Percentiles rank a stretch among this genome's conserved stretches.
Conservation (phyloP, 2,888 invertebrate genomes). For the Thymelicus acteon region DNA sequence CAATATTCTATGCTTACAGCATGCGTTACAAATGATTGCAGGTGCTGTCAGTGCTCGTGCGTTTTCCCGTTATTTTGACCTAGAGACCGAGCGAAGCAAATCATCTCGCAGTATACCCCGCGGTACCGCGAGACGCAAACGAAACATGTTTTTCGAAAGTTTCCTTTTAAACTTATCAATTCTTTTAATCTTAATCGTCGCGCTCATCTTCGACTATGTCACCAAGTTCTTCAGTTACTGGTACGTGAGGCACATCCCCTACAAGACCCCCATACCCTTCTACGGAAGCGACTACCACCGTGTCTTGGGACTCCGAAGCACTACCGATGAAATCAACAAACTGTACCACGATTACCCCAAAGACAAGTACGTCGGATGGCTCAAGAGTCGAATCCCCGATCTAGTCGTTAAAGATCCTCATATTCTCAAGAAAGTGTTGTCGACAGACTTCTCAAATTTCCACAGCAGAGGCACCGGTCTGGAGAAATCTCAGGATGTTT, state of each 20-base stretch:
- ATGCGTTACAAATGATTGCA: slow-evolving; percentile 21
- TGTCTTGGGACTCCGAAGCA: slow-evolving; percentile 65
- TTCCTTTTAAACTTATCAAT: slow-evolving; percentile 67
- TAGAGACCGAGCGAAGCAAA: slow-evolving; percentile 55
- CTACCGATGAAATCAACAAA: slow-evolving; percentile 67
- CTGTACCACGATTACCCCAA: slow-evolving; percentile 63
- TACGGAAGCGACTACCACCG: slow-evolving; percentile 75
- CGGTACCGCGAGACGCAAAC: slow-evolving; percentile 63
- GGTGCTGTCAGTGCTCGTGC: slow-evolving; percentile 29
- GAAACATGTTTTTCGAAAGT: slow-evolving; percentile 79
- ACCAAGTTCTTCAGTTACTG: slow-evolving; percentile 81
- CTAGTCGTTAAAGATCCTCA: slow-evolving; percentile 76
- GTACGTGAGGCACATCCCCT: slow-evolving; percentile 75
- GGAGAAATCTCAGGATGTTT: slow-evolving; percentile 82
- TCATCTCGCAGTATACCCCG: slow-evolving; percentile 55
- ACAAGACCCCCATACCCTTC: slow-evolving; percentile 68
- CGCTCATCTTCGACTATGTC: slow-evolving; percentile 73
- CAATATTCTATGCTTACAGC: slow-evolving; percentile 30
- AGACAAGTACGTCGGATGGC: slow-evolving; percentile 69
- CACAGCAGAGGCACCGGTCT: slow-evolving; percentile 77
- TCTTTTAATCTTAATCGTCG: slow-evolving; percentile 61
- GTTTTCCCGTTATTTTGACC: slow-evolving; percentile 74
- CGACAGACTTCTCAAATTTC: slow-evolving; percentile 78
- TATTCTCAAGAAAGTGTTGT: slow-evolving; percentile 73
- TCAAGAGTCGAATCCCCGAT: slow-evolving; percentile 77